Percentiles rank a stretch among this genome's conserved stretches.
Conservation (phyloP, 2,797 vertebrate genomes). For the Intellagama lesueurii region DNA sequence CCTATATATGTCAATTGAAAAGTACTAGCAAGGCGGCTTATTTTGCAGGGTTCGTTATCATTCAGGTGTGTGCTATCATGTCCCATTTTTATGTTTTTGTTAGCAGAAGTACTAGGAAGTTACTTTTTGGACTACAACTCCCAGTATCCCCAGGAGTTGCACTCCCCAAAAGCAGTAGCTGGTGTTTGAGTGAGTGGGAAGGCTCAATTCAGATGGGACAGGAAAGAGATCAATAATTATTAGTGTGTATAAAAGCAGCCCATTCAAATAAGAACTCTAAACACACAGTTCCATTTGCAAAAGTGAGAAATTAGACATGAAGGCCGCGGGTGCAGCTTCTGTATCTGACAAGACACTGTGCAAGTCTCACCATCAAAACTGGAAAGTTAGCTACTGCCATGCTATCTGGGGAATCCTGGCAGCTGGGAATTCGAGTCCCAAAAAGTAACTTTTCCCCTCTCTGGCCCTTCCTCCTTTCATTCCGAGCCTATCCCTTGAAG, state of each 20-base stretch:
- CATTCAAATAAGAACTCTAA: background rate
- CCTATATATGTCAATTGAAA: background rate
- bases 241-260: background rate
- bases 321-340: background rate
- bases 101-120: no score
- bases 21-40: background rate
- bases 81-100: background rate
- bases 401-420: no score
- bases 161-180: background rate
- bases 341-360: background rate
- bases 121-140: no score
- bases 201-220: background rate
- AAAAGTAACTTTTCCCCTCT: no score
- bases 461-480: background rate
- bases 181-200: no score
- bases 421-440: no score
- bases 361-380: background rate
- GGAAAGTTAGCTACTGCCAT: background rate
- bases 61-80: background rate
- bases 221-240: no score
- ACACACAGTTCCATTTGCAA: background rate
- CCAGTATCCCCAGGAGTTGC: background rate
- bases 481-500: conserved; percentile 27
- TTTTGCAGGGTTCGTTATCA: no score
- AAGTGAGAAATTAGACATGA: background rate